A percentile compares a stretch with the other conserved stretches of the same genome.
These are phyloP conservation scores for Scaptomyza graminum DNA, from an alignment of 1,140 invertebrate species.

Conservation along the genomic window DNA sequence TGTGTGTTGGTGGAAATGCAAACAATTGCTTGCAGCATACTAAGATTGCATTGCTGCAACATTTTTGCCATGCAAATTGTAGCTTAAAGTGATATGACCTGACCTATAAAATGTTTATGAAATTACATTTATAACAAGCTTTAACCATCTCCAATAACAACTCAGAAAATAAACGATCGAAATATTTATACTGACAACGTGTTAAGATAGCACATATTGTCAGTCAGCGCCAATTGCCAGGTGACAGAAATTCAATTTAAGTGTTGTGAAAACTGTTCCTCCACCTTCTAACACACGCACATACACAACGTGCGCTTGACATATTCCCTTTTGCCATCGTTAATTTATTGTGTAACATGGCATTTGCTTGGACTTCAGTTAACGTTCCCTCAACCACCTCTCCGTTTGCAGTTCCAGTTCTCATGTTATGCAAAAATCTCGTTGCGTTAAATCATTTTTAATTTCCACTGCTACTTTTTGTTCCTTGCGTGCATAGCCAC, in stretches of 20 bases:
- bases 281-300: not conserved
- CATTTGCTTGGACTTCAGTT: conserved; percentile 14
- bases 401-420: not conserved
- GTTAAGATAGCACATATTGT: conserved; percentile 40
- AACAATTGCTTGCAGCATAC: conserved; percentile 9
- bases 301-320: not conserved
- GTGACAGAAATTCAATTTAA: conserved; percentile 74
- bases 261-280: conserved; percentile 46
- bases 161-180: not conserved
- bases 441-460: conserved; percentile 56
- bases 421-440: conserved; percentile 58
- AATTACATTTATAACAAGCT: too few relatives aligned
- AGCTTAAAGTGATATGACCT: not conserved
- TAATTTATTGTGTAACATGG: conserved; percentile 43
- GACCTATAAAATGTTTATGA: not conserved
- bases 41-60: conserved; percentile 4
- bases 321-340: not conserved
- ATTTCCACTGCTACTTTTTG: not conserved
- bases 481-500: conserved; percentile 8
- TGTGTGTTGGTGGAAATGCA: conserved; percentile 7
- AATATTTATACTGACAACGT: not conserved
- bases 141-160: too few relatives aligned
- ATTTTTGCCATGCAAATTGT: not conserved
- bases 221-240: conserved; percentile 39
- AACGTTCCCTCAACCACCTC: conserved; percentile 3